Percentiles rank a stretch among this genome's conserved stretches.
Conservation (phyloP, 2,113 vertebrate genomes). For the Thymallus thymallus region DNA sequence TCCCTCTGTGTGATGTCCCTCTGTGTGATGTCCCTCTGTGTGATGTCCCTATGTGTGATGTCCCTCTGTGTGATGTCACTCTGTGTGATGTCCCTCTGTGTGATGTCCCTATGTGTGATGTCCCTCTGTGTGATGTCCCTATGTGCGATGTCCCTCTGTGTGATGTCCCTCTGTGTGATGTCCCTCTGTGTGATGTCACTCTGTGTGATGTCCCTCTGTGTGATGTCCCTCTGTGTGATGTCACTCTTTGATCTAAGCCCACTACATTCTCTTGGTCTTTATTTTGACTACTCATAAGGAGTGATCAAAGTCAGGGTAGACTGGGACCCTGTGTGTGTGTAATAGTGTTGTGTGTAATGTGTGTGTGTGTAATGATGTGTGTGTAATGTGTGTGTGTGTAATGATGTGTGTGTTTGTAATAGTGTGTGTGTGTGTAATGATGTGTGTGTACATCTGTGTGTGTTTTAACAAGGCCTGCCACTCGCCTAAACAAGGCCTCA, state of each 20-base stretch:
- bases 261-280: constrained; percentile 65
- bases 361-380: constrained; percentile 19
- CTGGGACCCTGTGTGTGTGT: constrained; percentile 47
- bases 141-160: no score
- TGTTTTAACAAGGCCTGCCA: constrained; percentile 57
- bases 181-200: constrained; percentile 55
- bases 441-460: constrained; percentile 1
- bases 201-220: no score
- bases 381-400: neutral
- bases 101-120: no score
- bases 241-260: constrained; percentile 84
- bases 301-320: constrained; percentile 84
- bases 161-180: no score
- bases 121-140: constrained; percentile 74
- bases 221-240: constrained; percentile 61
- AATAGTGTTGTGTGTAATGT: constrained; percentile 16
- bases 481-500: constrained; percentile 50
- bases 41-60: no score
- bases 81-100: no score
- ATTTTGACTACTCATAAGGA: constrained; percentile 64
- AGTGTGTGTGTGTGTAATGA: neutral
- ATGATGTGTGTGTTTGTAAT: no score
- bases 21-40: no score
- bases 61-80: constrained; percentile 55
- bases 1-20: no score